These are phyloP conservation scores for Datnioides undecimradiatus DNA, from an alignment of 2,113 vertebrate genomes.

Conservation along the genomic window DNA sequence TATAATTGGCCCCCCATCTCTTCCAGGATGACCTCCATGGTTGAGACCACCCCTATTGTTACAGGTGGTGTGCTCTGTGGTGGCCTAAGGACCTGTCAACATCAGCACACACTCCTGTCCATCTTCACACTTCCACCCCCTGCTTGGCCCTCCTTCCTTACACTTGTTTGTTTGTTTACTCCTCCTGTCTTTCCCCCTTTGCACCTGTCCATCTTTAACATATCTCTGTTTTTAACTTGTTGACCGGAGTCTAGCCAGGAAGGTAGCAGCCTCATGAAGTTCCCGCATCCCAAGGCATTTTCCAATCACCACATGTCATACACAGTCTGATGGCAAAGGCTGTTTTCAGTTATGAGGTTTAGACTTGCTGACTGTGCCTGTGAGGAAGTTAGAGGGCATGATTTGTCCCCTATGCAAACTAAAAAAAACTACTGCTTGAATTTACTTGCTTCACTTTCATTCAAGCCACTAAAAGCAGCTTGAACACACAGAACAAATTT, in stretches of 20 bases:
- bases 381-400: not conserved
- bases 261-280: not conserved
- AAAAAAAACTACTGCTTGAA: not conserved
- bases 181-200: constrained; percentile 19
- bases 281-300: constrained; percentile 7
- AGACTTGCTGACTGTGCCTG: constrained; percentile 4
- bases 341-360: constrained; percentile 33
- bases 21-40: constrained; percentile 45
- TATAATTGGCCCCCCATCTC: constrained; percentile 26
- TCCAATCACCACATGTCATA: constrained; percentile 26
- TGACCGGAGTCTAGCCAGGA: not conserved
- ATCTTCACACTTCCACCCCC: constrained; percentile 44
- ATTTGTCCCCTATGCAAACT: no score
- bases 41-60: constrained; percentile 67
- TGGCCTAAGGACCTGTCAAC: constrained; percentile 52
- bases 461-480: not conserved
- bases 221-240: not conserved
- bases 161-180: constrained; percentile 42
- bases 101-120: constrained; percentile 42
- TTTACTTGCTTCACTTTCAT: not conserved
- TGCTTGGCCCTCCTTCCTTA: constrained; percentile 21
- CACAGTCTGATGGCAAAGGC: not conserved
- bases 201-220: constrained; percentile 28
- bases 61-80: constrained; percentile 49
- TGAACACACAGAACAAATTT: not conserved